These are phyloP conservation scores for Cardinalis cardinalis DNA, from an alignment of 2,113 vertebrate species.

Conservation along the genomic window DNA sequence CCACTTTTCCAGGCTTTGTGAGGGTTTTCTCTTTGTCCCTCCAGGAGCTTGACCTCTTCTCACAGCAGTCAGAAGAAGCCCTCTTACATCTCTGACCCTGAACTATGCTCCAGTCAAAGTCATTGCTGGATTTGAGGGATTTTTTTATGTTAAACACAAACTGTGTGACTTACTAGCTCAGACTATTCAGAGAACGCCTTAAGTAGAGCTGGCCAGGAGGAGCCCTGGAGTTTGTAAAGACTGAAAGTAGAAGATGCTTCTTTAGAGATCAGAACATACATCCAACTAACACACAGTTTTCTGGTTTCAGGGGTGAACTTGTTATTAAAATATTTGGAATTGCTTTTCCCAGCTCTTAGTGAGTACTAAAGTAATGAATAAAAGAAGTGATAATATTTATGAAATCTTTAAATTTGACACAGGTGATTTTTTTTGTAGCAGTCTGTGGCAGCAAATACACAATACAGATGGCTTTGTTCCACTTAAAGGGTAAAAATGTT, in stretches of 20 bases:
- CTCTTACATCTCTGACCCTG: not conserved
- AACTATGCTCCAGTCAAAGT: not conserved
- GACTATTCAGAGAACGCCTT: not conserved
- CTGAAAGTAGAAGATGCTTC: not conserved
- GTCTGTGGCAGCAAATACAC: not conserved
- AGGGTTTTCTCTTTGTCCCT: not conserved
- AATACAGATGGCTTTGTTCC: not conserved
- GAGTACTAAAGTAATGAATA: not conserved
- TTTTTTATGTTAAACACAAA: not conserved
- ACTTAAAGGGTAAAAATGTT: not conserved
- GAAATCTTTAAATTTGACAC: not conserved
- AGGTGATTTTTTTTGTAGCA: not conserved
- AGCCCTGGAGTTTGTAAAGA: not conserved
- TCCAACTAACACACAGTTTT: not conserved
- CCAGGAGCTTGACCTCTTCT: not conserved
- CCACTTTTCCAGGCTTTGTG: not conserved
- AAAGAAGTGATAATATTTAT: not conserved
- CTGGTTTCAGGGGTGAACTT: not conserved
- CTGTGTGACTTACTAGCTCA: not conserved
- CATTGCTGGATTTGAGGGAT: rapidly evolving
- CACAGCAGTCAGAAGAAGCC: not conserved
- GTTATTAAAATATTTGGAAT: not conserved
- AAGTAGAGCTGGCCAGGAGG: not conserved
- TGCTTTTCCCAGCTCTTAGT: not conserved
- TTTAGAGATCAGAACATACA: not conserved